A percentile compares a stretch with the other conserved stretches of the same genome.
phyloP scores from a whole-genome alignment of 2,797 vertebrate species.

The Prunella strophiata region DNA sequence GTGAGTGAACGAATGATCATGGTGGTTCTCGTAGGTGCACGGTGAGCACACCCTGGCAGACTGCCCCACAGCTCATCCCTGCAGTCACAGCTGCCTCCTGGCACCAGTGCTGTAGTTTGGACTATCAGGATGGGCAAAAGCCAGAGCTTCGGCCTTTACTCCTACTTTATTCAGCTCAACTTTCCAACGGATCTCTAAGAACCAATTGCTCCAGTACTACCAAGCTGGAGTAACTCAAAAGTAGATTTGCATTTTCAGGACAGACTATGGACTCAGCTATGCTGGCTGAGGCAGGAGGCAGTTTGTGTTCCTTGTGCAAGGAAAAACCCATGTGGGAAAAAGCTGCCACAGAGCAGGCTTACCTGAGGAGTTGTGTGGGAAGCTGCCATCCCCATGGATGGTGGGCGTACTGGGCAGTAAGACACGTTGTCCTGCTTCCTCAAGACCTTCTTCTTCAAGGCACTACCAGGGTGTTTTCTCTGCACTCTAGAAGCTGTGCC shows the following conservation, averaged over 20 bases:
- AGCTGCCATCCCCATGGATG: background rate
- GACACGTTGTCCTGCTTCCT: constrained; percentile 42
- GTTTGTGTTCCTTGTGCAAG: background rate
- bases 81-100: background rate
- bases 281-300: background rate
- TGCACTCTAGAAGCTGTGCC: background rate
- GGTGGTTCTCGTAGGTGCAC: background rate
- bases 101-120: background rate
- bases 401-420: constrained; percentile 36
- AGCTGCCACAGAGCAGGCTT: background rate
- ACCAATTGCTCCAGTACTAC: background rate
- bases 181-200: background rate
- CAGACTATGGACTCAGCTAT: background rate
- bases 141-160: background rate
- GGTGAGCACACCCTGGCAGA: background rate
- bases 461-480: background rate
- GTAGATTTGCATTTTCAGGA: background rate
- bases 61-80: background rate
- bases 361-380: constrained; percentile 68
- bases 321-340: background rate
- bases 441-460: constrained; percentile 10
- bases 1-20: background rate
- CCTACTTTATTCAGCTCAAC: background rate
- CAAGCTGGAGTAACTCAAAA: background rate
- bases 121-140: background rate